Evolutionary conservation across 1,140 invertebrate genomes (phyloP).

Genomic region (Dysdera silvatica): DNA sequence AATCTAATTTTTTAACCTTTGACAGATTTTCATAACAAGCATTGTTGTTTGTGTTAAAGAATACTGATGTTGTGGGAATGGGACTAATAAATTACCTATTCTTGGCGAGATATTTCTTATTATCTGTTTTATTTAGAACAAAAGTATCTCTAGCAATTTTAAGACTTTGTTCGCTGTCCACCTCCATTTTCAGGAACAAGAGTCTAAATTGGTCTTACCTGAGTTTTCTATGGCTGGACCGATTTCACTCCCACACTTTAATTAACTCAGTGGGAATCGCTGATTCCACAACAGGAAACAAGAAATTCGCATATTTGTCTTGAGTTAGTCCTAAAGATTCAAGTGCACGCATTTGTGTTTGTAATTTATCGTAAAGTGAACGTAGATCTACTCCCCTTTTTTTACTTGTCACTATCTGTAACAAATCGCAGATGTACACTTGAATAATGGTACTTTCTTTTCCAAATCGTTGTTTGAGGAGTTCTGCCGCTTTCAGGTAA

Average conservation of each 20-base stretch:
- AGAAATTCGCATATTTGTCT: background rate
- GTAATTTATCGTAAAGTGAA: background rate
- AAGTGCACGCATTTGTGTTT: background rate
- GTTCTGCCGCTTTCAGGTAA: conserved; percentile 28
- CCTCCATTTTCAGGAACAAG: background rate
- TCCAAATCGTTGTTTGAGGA: conserved; percentile 27
- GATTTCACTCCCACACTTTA: background rate
- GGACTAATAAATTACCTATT: background rate
- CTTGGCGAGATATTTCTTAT: background rate
- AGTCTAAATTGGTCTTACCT: background rate
- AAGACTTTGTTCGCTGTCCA: background rate
- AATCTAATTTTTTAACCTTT: background rate
- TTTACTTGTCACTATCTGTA: background rate
- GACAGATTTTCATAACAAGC: background rate
- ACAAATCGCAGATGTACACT: conserved; percentile 16
- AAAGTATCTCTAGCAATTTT: background rate
- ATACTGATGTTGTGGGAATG: background rate
- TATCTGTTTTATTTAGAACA: background rate
- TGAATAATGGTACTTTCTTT: conserved; percentile 24
- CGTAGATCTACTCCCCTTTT: background rate
- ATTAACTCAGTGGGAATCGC: background rate
- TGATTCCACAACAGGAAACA: background rate
- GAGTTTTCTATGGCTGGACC: background rate
- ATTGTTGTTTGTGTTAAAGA: background rate
- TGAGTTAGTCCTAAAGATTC: background rate